Conservation (phyloP, 2,113 vertebrate species). For the Peromyscus maniculatus region DNA sequence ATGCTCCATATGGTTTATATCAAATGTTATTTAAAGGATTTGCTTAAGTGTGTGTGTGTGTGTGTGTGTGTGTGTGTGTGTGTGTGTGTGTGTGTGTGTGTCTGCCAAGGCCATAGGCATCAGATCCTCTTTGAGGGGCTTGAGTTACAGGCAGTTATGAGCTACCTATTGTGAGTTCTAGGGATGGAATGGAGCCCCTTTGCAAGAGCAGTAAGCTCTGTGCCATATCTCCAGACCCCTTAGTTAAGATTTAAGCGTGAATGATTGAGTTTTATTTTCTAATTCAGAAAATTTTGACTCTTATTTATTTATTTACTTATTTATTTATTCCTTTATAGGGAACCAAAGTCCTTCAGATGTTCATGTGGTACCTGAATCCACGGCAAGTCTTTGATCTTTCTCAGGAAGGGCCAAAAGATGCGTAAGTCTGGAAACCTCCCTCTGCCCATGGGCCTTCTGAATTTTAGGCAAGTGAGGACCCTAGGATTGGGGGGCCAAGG, state of each 20-base stretch:
- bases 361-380: constrained; percentile 93
- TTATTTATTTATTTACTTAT: not conserved
- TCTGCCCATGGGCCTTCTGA: fast-evolving
- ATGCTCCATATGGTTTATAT: not conserved
- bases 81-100: no score
- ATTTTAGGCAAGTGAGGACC: not conserved
- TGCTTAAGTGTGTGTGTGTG: not conserved
- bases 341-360: constrained; percentile 92
- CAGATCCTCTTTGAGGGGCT: not conserved
- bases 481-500: not conserved
- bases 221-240: not conserved
- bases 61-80: not conserved
- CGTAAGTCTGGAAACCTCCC: constrained; percentile 86
- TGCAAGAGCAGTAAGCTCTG: no score
- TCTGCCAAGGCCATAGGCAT: not conserved
- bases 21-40: not conserved
- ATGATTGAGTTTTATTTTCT: not conserved
- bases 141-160: not conserved
- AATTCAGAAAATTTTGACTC: not conserved
- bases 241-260: not conserved
- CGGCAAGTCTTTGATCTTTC: constrained; percentile 93
- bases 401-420: constrained; percentile 91
- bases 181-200: not conserved
- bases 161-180: not conserved
- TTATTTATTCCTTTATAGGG: constrained; percentile 83